Evolutionary conservation across 2,797 vertebrate species (phyloP).

Genomic region (Toxotes lorentzi): DNA sequence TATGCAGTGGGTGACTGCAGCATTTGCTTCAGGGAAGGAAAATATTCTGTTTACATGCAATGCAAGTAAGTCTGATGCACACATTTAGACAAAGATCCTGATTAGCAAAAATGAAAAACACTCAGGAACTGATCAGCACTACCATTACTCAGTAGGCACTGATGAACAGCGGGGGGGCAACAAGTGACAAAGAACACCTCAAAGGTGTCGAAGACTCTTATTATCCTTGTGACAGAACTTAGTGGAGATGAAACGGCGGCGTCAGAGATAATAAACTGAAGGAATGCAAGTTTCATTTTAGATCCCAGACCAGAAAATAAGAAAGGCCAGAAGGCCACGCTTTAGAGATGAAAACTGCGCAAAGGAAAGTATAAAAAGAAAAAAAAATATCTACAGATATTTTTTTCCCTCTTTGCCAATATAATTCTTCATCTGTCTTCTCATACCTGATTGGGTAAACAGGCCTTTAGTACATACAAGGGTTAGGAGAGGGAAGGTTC

Average conservation of each 20-base stretch:
- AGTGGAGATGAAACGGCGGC: constrained; percentile 56
- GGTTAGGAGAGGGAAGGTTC: constrained; percentile 4
- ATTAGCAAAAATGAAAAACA: constrained; percentile 62
- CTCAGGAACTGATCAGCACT: constrained; percentile 57
- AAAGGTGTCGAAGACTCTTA: constrained; percentile 49
- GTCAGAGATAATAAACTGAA: constrained; percentile 38
- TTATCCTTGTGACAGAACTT: constrained; percentile 52
- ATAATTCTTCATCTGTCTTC: neutral
- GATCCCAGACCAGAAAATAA: neutral
- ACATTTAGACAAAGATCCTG: constrained; percentile 47
- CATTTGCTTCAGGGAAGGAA: constrained; percentile 12
- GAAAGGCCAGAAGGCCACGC: neutral
- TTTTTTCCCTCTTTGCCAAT: neutral
- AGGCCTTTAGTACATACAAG: neutral
- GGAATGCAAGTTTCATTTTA: constrained; percentile 29
- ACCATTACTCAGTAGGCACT: constrained; percentile 54
- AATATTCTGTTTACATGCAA: constrained; percentile 46
- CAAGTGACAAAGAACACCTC: constrained; percentile 55
- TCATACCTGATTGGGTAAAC: constrained; percentile 14
- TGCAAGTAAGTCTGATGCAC: constrained; percentile 28
- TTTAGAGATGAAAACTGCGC: neutral
- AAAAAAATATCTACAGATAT: neutral
- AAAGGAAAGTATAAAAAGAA: neutral
- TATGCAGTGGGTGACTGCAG: constrained; percentile 21
- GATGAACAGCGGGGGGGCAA: constrained; percentile 60